Percentiles rank a stretch among this genome's conserved stretches.
These are phyloP conservation scores for Dicentrarchus labrax DNA, from an alignment of 2,113 vertebrate species.

Conservation along the genomic window DNA sequence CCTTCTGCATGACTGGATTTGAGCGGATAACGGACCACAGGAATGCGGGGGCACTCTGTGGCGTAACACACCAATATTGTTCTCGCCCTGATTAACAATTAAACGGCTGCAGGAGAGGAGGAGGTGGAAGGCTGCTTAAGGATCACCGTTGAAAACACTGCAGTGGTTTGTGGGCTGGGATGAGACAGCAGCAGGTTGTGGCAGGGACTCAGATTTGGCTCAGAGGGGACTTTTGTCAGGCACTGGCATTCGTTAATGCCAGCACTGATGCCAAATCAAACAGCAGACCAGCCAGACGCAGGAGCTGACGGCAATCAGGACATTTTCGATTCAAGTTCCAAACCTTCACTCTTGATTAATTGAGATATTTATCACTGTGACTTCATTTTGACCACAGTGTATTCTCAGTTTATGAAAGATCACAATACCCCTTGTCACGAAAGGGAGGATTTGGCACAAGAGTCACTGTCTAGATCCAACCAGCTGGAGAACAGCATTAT, in stretches of 20 bases:
- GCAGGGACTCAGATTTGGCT: neutral
- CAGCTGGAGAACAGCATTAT: slow-evolving; percentile 22
- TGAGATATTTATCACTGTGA: slow-evolving; percentile 22
- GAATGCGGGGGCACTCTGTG: slow-evolving; percentile 71
- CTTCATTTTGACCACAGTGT: neutral
- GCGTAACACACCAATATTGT: slow-evolving; percentile 50
- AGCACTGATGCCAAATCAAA: slow-evolving; percentile 7
- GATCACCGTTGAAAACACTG: slow-evolving; percentile 13
- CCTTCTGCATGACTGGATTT: slow-evolving; percentile 75
- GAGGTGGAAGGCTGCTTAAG: slow-evolving; percentile 20
- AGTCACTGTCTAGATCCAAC: slow-evolving; percentile 28
- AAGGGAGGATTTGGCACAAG: slow-evolving; percentile 24
- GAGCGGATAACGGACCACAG: slow-evolving; percentile 68
- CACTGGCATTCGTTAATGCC: slow-evolving; percentile 14
- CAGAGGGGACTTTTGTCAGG: neutral
- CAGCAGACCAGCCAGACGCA: neutral
- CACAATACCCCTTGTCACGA: neutral
- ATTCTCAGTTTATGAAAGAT: slow-evolving; percentile 31
- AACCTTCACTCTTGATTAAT: slow-evolving; percentile 38
- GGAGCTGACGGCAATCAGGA: slow-evolving; percentile 4
- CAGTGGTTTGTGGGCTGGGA: slow-evolving; percentile 7
- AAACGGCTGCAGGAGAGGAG: slow-evolving; percentile 19
- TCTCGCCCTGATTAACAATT: slow-evolving; percentile 58
- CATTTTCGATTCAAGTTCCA: slow-evolving; percentile 5
- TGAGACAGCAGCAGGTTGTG: slow-evolving; percentile 26